Conservation (phyloP, 2,113 vertebrate genomes). For the Tragelaphus strepsiceros region DNA sequence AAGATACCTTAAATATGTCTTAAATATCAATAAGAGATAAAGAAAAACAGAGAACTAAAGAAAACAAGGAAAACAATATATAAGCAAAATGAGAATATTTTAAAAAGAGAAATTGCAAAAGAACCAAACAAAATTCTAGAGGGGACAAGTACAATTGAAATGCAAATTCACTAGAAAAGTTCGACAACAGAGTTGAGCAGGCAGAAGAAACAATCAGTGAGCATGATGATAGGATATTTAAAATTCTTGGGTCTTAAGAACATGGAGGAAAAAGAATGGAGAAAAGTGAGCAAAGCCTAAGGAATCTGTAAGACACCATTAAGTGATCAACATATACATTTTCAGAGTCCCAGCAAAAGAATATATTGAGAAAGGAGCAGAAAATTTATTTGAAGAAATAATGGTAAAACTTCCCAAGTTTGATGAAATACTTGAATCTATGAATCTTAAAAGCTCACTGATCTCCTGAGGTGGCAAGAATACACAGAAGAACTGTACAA, state of each 20-base stretch:
- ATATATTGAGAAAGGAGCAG: not conserved
- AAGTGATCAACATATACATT: not conserved
- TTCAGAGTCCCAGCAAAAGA: not conserved
- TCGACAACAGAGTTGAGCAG: not conserved
- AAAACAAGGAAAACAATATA: too few relatives aligned
- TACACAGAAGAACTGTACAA: too few relatives aligned
- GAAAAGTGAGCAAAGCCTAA: not conserved
- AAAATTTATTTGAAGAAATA: not conserved
- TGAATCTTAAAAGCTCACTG: not conserved
- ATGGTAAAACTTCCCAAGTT: not conserved
- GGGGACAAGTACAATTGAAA: not conserved
- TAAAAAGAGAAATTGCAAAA: too few relatives aligned
- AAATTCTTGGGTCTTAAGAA: not conserved
- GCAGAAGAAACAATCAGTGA: too few relatives aligned
- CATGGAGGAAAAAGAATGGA: not conserved
- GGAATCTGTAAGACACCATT: too few relatives aligned
- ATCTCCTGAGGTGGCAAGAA: too few relatives aligned
- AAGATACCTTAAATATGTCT: too few relatives aligned
- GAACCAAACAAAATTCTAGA: too few relatives aligned
- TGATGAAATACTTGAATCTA: not conserved
- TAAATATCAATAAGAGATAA: too few relatives aligned
- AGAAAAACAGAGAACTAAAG: too few relatives aligned
- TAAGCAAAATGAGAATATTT: too few relatives aligned
- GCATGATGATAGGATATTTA: not conserved
- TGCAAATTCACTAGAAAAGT: not conserved